A percentile compares a stretch with the other conserved stretches of the same genome.
These are phyloP conservation scores for Camarhynchus parvulus DNA, from an alignment of 2,113 vertebrate species.

Conservation along the genomic window DNA sequence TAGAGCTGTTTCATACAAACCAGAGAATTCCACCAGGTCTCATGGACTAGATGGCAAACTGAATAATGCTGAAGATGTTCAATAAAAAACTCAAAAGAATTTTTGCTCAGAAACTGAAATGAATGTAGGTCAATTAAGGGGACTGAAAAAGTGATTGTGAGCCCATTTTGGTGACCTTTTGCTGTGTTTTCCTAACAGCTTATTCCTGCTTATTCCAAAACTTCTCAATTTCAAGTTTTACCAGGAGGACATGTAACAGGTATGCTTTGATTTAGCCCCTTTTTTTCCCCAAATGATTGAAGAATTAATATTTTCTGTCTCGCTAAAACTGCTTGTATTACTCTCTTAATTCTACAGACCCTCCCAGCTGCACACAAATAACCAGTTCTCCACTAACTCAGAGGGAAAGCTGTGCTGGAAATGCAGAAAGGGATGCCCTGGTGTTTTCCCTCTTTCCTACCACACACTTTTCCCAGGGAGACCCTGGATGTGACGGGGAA, in stretches of 20 bases:
- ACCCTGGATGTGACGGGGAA: background rate
- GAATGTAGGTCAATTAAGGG: slow-evolving; percentile 16
- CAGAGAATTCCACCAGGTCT: background rate
- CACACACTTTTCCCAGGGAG: background rate
- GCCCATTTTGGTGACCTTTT: background rate
- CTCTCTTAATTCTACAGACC: background rate
- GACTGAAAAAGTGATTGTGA: background rate
- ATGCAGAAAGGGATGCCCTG: background rate
- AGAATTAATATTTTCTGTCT: background rate
- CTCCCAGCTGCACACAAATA: background rate
- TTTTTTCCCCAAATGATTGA: background rate
- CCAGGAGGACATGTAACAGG: background rate
- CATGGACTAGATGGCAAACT: background rate
- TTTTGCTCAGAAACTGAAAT: slow-evolving; percentile 1
- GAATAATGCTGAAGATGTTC: background rate
- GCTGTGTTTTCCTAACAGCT: background rate
- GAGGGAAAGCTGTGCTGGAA: background rate
- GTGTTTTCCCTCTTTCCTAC: slow-evolving; percentile 25
- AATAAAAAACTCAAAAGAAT: background rate
- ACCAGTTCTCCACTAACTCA: background rate
- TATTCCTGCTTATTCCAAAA: background rate
- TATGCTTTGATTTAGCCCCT: background rate
- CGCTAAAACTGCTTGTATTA: background rate
- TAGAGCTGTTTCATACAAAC: background rate
- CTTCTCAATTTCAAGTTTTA: background rate